A percentile compares a stretch with the other conserved stretches of the same genome.
phyloP scores from a whole-genome alignment of 2,888 invertebrate genomes.

The Clostera curtula region DNA sequence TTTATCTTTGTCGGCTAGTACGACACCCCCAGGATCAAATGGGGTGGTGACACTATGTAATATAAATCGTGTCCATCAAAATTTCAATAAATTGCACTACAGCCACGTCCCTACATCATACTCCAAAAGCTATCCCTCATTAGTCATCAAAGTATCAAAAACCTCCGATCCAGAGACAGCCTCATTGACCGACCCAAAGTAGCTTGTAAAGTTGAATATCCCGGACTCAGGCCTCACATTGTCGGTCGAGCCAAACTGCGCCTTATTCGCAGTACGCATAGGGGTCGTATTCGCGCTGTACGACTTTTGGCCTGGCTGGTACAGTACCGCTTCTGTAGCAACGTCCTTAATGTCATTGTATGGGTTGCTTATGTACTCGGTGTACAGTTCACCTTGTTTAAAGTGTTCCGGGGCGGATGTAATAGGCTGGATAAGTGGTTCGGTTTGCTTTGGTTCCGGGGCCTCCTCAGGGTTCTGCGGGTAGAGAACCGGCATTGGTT shows the following conservation, averaged over 20 bases:
- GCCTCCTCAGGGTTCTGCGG: slow-evolving; percentile 27
- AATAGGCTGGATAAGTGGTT: slow-evolving; percentile 5
- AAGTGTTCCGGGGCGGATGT: slow-evolving; percentile 18
- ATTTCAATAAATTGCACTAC: slow-evolving; percentile 19
- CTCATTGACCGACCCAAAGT: slow-evolving; percentile 71
- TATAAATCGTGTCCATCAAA: too few relatives aligned
- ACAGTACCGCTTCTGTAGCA: slow-evolving; percentile 41
- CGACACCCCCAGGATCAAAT: too few relatives aligned
- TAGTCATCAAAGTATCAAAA: slow-evolving; percentile 63
- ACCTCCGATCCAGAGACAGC: slow-evolving; percentile 75
- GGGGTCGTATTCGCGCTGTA: slow-evolving; percentile 60
- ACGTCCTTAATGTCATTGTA: slow-evolving; percentile 59
- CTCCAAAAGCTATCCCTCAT: slow-evolving; percentile 56
- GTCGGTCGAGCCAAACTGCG: slow-evolving; percentile 63
- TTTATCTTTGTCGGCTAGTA: too few relatives aligned
- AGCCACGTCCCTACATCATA: slow-evolving; percentile 55
- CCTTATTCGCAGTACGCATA: slow-evolving; percentile 46
- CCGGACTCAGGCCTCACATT: slow-evolving; percentile 55
- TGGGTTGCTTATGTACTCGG: slow-evolving; percentile 74
- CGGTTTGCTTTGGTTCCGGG: slow-evolving; percentile 10
- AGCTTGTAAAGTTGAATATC: slow-evolving; percentile 78
- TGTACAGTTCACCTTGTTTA: slow-evolving; percentile 57
- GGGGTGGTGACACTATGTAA: too few relatives aligned
- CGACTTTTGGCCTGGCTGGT: slow-evolving; percentile 53
- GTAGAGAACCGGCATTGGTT: slow-evolving; percentile 52